Conservation (phyloP, 2,113 vertebrate genomes). For the Hyla sarda region DNA sequence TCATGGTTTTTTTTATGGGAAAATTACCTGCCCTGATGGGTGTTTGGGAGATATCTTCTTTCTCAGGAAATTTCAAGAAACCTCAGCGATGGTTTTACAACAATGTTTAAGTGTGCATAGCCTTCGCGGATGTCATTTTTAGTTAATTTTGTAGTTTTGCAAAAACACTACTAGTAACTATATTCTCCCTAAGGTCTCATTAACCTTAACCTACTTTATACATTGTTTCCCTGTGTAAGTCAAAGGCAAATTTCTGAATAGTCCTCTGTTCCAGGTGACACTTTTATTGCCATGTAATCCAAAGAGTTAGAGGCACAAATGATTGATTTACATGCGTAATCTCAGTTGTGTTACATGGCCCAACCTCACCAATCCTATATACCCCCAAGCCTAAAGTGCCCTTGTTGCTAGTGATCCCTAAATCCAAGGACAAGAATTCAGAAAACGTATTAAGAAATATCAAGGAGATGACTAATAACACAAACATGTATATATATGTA, state of each 20-base stretch:
- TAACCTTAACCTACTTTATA: constrained; percentile 40
- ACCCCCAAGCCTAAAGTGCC: not conserved
- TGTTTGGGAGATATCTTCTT: too few species aligned
- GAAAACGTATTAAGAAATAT: not conserved
- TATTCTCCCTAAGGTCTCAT: constrained; percentile 21
- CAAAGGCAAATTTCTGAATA: constrained; percentile 43
- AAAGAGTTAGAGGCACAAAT: constrained; percentile 49
- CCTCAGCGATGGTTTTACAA: too few species aligned
- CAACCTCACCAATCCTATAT: constrained; percentile 1
- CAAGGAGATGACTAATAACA: not conserved
- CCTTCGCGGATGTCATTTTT: too few species aligned
- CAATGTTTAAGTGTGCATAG: too few species aligned
- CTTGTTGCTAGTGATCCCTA: not conserved
- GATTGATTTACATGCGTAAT: constrained; percentile 39
- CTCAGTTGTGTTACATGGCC: constrained; percentile 26
- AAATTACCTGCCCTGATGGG: too few species aligned
- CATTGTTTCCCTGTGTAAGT: constrained; percentile 39
- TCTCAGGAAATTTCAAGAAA: too few species aligned
- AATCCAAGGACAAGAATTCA: not conserved
- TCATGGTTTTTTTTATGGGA: too few species aligned
- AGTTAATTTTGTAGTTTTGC: too few species aligned
- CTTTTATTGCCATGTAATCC: constrained; percentile 45
- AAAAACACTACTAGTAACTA: not conserved
- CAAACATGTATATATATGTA: not conserved
- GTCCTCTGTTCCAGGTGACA: constrained; percentile 52